Conservation (phyloP, 2,888 invertebrate species). For the Morpho achilles region DNA sequence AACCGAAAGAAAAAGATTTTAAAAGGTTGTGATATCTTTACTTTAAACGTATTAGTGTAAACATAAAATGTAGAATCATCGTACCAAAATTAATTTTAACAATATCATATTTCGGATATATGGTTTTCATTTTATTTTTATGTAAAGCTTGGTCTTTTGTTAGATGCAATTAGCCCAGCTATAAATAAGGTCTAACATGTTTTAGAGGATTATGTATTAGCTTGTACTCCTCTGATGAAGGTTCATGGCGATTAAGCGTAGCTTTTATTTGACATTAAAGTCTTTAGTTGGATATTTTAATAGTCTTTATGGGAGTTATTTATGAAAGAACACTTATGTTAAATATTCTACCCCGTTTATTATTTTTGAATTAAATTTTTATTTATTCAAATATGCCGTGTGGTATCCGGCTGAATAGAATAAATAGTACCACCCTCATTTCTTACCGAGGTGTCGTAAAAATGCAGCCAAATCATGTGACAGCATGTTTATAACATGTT, state of each 20-base stretch:
- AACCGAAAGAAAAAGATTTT: too few species aligned
- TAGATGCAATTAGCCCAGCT: constrained; percentile 67
- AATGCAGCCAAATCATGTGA: too few species aligned
- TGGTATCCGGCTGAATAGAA: too few species aligned
- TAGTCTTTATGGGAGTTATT: background rate
- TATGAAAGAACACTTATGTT: background rate
- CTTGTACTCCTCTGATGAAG: constrained; percentile 66
- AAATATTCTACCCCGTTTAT: background rate
- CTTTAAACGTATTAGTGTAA: too few species aligned
- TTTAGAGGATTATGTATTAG: constrained; percentile 70
- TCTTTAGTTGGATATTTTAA: constrained; percentile 6
- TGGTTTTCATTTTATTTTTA: constrained; percentile 39
- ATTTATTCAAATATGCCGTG: too few species aligned
- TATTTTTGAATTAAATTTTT: too few species aligned
- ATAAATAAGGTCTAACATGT: constrained; percentile 73
- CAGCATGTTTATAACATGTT: too few species aligned
- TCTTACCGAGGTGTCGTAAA: too few species aligned
- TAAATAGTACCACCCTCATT: too few species aligned
- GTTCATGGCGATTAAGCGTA: constrained; percentile 37
- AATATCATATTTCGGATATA: constrained; percentile 10
- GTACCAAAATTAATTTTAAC: constrained; percentile 8
- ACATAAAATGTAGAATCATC: background rate
- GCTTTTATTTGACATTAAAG: constrained; percentile 17
- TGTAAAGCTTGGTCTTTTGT: constrained; percentile 47
- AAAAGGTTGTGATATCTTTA: too few species aligned